A percentile compares a stretch with the other conserved stretches of the same genome.
Conservation (phyloP, 1,140 invertebrate species). For the fruit fly (Drosophila melanogaster) region DNA sequence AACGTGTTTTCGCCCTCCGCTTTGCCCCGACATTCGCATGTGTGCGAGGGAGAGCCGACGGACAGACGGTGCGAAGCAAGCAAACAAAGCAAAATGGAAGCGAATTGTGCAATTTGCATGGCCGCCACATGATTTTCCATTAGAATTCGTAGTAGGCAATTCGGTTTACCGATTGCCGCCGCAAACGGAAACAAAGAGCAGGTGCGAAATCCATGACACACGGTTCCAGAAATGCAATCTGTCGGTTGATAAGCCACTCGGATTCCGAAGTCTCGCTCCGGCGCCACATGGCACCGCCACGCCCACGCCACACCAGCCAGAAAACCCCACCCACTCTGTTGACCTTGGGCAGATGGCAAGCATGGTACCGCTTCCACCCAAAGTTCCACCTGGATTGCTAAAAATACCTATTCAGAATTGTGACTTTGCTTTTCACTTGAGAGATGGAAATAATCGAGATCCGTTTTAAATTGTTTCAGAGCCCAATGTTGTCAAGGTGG, state of each 20-base stretch:
- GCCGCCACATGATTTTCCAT: conserved; percentile 34
- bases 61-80: conserved; percentile 17
- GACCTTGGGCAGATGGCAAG: conserved; percentile 40
- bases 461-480: background rate
- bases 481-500: background rate
- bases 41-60: conserved; percentile 1
- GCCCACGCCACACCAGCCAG: conserved; percentile 5
- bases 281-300: conserved; percentile 10
- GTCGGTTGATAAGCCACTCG: conserved; percentile 19
- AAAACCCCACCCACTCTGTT: conserved; percentile 5
- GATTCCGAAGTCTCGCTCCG: conserved; percentile 19
- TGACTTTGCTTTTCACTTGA: no score
- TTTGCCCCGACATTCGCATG: conserved; percentile 65
- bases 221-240: conserved; percentile 62
- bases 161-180: background rate
- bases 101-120: conserved; percentile 32
- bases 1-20: conserved; percentile 72
- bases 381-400: background rate
- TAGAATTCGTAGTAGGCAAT: conserved; percentile 3
- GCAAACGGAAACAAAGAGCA: conserved; percentile 78
- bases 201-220: conserved; percentile 68
- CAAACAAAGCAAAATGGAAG: conserved; percentile 23
- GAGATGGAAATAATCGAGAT: no score
- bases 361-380: conserved; percentile 18
- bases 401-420: background rate